Conservation (phyloP, 2,797 vertebrate species). For the Thalassophryne amazonica region DNA sequence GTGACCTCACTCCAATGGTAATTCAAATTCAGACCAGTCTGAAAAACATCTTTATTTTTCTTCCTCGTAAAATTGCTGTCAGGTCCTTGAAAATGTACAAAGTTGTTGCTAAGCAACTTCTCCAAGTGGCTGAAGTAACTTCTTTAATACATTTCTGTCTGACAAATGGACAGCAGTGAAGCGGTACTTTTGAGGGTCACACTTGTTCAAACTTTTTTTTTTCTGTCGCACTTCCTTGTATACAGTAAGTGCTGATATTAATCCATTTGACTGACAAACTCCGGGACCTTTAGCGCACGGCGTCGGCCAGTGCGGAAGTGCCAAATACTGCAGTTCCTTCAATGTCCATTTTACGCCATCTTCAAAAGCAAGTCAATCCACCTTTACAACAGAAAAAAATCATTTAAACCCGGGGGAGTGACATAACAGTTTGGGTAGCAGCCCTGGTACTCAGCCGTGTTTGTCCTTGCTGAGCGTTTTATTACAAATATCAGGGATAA, state of each 20-base stretch:
- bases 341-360: too few relatives aligned
- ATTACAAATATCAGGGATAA: too few relatives aligned
- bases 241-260: not conserved
- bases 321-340: too few relatives aligned
- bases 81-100: slow-evolving; percentile 13
- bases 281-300: too few relatives aligned
- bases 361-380: too few relatives aligned
- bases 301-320: too few relatives aligned
- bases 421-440: too few relatives aligned
- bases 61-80: not conserved
- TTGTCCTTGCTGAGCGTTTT: too few relatives aligned
- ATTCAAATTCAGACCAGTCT: not conserved
- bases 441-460: too few relatives aligned
- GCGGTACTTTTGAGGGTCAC: not conserved
- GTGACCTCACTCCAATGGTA: too few relatives aligned
- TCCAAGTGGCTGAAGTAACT: not conserved
- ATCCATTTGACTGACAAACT: not conserved
- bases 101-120: not conserved
- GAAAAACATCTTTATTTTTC: not conserved
- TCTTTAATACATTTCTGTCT: not conserved
- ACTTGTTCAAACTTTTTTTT: not conserved
- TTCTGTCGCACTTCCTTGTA: not conserved
- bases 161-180: not conserved
- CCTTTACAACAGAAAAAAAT: too few relatives aligned
- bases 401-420: too few relatives aligned